Evolutionary conservation across 2,113 vertebrate species (phyloP).

Genomic region (Atrichornis clamosus): DNA sequence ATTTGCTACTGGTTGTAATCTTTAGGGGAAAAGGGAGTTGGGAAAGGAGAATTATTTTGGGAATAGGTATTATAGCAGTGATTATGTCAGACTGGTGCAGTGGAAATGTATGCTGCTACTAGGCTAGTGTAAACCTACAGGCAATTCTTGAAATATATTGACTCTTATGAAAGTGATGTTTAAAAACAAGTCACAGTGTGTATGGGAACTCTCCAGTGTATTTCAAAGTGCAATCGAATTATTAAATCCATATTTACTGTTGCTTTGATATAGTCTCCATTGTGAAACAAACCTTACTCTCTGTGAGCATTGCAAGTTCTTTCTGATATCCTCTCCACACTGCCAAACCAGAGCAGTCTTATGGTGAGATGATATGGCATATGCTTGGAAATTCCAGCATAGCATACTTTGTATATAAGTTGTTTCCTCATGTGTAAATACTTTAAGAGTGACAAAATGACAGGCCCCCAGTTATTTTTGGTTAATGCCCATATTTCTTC

Average conservation of each 20-base stretch:
- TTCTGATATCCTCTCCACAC: background rate
- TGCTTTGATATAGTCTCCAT: background rate
- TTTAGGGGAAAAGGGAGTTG: background rate
- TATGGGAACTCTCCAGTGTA: background rate
- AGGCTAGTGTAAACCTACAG: background rate
- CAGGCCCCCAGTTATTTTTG: background rate
- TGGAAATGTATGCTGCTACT: background rate
- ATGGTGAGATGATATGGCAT: background rate
- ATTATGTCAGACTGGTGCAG: background rate
- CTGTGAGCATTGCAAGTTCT: background rate
- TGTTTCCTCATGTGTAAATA: background rate
- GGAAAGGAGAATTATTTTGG: background rate
- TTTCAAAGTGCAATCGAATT: background rate
- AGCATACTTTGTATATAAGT: background rate
- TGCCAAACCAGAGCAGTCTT: background rate
- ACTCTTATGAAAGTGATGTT: background rate
- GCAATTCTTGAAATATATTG: background rate
- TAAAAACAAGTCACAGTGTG: background rate
- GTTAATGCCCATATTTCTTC: background rate
- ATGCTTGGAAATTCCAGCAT: background rate
- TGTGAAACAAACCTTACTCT: background rate
- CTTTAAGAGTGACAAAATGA: background rate
- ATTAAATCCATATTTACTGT: background rate
- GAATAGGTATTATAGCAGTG: background rate
- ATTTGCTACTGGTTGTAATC: conserved; percentile 7